These are phyloP conservation scores for human (Homo sapiens) DNA, from an alignment of 2,113 vertebrate genomes.

Conservation along the genomic window GRCh38 chr9:21668001-21668500, in stretches of 20 bases:
- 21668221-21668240: not conserved
- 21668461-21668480: not conserved
- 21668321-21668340: not conserved
- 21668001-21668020: not conserved
- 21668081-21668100: not conserved
- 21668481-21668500: not conserved
- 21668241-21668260: not conserved
- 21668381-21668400: not conserved
- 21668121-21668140: not conserved
- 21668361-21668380: not conserved
- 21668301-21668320: not conserved
- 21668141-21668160: not conserved
- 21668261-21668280: not conserved
- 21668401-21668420: not conserved
- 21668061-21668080: not conserved
- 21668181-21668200: not conserved
- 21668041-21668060: not conserved
- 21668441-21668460: slow-evolving; percentile 40
- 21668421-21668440: not conserved
- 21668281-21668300: not conserved
- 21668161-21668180: not conserved
- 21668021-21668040: not conserved
- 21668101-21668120: not conserved
- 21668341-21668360: not conserved
- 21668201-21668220: not conserved